Base-by-base conservation (phyloP, 1,140 invertebrate species). In the Gryon sp. region DNA sequence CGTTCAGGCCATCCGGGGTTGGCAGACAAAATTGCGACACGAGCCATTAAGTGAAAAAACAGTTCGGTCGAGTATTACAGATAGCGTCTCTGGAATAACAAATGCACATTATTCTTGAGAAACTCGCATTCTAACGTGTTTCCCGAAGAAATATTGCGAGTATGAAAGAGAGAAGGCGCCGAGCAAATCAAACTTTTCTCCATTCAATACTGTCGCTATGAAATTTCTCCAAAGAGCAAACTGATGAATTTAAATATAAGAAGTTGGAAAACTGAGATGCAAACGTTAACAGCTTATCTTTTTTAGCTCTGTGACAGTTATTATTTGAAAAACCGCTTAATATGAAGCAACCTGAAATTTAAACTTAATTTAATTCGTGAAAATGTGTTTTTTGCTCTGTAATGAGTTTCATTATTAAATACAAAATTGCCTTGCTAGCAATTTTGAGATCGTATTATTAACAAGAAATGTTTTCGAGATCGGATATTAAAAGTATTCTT, bases 91-190 rank as follows among this genome's bases (percentile, higher is more conserved):
- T 50, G 12, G 20, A 32, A 59, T 59, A 57, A 68, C 20, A 68
- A 68, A 57, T 68, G 28, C 43, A 40, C 63, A 57, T 45, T 50
- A 48, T 50, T 69, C 53, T 57, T 18, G 34, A n/a, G n/a, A 18
- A 59, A 69, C 41, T 12, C 16, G 50, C 53, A 69, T 59, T 69
- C 65, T 57, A 69, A 57, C 43, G 53, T 69, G 52, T 69, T 59
- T 57, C 26, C 22, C 24, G 24, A 69, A 50, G 65, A 69, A 69
- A 69, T 69, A 69, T 69, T 69, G 15, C 24, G 30, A n/a, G 7
- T n/a, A 48, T 1, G 41, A 41, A 69, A 32, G 41, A 34, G 50
- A 50, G 22, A 30, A 20, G 15, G n/a, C 22, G 36, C 36, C 36
- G 11, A 69, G 45, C 45, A 55, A 45, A 50, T 69, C 43, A 59